Evolutionary conservation across 2,888 invertebrate genomes (phyloP).

Genomic region (Terebella lapidaria): DNA sequence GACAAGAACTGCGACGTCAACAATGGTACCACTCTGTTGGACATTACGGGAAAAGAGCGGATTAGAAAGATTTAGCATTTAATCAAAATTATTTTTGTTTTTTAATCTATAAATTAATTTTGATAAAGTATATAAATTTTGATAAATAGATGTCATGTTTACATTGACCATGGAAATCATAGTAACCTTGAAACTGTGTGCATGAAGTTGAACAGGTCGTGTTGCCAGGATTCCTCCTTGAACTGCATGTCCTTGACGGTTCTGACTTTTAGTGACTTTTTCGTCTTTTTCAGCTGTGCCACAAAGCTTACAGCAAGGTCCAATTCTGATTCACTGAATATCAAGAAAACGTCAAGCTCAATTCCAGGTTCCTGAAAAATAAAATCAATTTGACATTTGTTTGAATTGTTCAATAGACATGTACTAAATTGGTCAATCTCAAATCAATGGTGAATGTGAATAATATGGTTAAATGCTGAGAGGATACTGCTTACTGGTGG

Average conservation of each 20-base stretch:
- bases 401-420: no score
- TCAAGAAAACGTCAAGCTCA: slow-evolving; percentile 10
- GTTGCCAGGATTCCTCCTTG: slow-evolving; percentile 13
- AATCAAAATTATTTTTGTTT: no score
- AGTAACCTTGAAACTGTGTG: not conserved
- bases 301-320: not conserved
- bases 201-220: slow-evolving; percentile 14
- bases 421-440: no score
- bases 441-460: no score
- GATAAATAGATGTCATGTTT: no score
- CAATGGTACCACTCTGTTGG: slow-evolving; percentile 36
- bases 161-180: no score
- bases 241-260: slow-evolving; percentile 3
- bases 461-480: not conserved
- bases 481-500: not conserved
- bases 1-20: slow-evolving; percentile 35
- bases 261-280: not conserved
- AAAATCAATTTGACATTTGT: not conserved
- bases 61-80: not conserved
- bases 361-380: slow-evolving; percentile 8
- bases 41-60: not conserved
- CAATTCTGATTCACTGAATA: slow-evolving; percentile 5
- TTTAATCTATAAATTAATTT: no score
- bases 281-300: not conserved
- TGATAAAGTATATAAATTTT: no score